These are phyloP conservation scores for Meganola albula DNA, from an alignment of 2,888 invertebrate species.

Conservation along the genomic window DNA sequence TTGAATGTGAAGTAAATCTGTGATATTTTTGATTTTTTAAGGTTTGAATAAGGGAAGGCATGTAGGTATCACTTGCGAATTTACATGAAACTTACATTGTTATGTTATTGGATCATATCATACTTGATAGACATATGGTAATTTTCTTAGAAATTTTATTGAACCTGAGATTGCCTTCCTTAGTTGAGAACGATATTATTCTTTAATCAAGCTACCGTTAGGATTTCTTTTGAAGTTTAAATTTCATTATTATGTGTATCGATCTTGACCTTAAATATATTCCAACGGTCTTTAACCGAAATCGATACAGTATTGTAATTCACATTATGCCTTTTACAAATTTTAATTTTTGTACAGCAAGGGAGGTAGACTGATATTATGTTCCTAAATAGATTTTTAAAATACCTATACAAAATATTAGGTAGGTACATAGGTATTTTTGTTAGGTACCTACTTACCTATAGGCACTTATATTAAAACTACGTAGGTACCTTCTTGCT, in stretches of 20 bases:
- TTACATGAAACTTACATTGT: conserved; percentile 61
- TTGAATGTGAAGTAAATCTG: conserved; percentile 55
- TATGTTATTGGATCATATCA: conserved; percentile 63
- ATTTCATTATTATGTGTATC: conserved; percentile 33
- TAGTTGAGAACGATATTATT: conserved; percentile 60
- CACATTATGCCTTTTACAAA: too few species aligned
- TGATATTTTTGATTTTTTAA: conserved; percentile 38
- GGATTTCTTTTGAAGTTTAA: conserved; percentile 59
- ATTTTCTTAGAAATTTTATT: conserved; percentile 49
- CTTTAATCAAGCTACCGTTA: conserved; percentile 67
- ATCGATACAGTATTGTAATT: conserved; percentile 37
- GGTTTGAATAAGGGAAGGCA: conserved; percentile 26
- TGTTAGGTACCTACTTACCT: conserved; percentile 9
- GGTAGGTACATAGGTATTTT: conserved; percentile 16
- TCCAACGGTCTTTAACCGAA: conserved; percentile 49
- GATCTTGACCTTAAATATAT: conserved; percentile 53
- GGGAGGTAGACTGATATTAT: too few species aligned
- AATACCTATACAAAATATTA: too few species aligned
- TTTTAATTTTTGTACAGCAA: too few species aligned
- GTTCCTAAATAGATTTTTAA: too few species aligned
- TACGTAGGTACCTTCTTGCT: too few species aligned
- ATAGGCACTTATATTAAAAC: too few species aligned
- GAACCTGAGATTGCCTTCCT: conserved; percentile 38
- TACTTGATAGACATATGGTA: conserved; percentile 71
- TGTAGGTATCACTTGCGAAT: conserved; percentile 66